Conservation (phyloP, 2,113 vertebrate species). For the Promerops cafer region DNA sequence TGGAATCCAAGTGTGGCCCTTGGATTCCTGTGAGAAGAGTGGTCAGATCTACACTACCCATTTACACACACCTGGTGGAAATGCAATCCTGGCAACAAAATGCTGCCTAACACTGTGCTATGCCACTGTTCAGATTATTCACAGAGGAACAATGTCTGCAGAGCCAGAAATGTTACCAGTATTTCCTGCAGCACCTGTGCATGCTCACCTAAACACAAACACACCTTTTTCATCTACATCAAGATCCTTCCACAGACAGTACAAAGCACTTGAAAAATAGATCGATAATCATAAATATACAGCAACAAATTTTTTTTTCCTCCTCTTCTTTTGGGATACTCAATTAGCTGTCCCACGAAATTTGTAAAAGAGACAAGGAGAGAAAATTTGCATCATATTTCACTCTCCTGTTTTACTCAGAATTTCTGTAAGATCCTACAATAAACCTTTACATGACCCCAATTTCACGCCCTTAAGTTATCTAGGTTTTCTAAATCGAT, state of each 20-base stretch:
- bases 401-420: background rate
- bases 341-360: background rate
- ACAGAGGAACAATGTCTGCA: background rate
- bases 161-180: background rate
- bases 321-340: background rate
- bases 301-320: background rate
- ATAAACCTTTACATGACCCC: background rate
- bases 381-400: background rate
- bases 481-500: conserved; percentile 1
- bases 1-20: background rate
- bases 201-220: background rate
- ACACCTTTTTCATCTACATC: background rate
- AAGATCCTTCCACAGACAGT: background rate
- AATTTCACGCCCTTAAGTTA: background rate
- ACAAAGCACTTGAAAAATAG: background rate
- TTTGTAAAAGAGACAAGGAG: background rate
- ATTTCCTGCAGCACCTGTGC: background rate
- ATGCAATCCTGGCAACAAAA: background rate
- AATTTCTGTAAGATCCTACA: background rate
- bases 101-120: background rate
- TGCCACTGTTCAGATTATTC: background rate
- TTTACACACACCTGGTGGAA: background rate
- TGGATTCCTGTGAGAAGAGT: background rate
- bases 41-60: accelerated
- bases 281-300: background rate